Evolutionary conservation across 2,888 invertebrate species (phyloP), one percentile per base, ranked within the genome.

Genomic region (Euplagia quadripunctaria): DNA sequence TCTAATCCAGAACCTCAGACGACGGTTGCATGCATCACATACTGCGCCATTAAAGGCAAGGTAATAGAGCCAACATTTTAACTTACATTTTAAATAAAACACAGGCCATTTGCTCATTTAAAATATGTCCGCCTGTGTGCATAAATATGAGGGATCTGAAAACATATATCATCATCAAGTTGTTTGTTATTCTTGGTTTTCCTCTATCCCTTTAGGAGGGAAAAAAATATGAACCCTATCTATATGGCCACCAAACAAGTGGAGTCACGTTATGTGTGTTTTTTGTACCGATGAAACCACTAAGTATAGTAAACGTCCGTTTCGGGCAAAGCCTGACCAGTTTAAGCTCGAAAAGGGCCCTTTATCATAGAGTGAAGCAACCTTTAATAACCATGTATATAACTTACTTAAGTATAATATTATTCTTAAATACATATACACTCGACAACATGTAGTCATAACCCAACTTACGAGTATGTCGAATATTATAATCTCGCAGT

Each of bases 91-190:
- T 41, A 17, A 41, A 64, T 64, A 64, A 64, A 42, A 11, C n/a
- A 42, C 16, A 17, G 9, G 42, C 17, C 42, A 43, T 64, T 9
- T 64, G 14, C 42, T 42, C 42, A 64, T 64, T 43, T 64, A 42
- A 64, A 42, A 64, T 17, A 64, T 64, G 64, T 64, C 1, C n/a
- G 17, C 17, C 42, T 31, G 31, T 41, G 63, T 64, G n/a, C 42
- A 16, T 64, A 64, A 64, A n/a, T 42, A 1, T 64, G 17, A 64
- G 17, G 64, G 64, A 3, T 42, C 64, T 9, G 42, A 4, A 64
- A 64, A 42, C n/a, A 64, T 43, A 64, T 43, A 64, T 64, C 43
- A 64, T 64, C 17, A 17, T 17, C n/a, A 11, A n/a, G 64, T n/a
- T 43, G 42, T 17, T 42, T 42, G 16, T 64, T 64, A 64, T 64